Percentiles rank a stretch among this genome's conserved stretches.
Conservation (phyloP, 2,888 invertebrate species). For the Agonopterix subpropinquella region DNA sequence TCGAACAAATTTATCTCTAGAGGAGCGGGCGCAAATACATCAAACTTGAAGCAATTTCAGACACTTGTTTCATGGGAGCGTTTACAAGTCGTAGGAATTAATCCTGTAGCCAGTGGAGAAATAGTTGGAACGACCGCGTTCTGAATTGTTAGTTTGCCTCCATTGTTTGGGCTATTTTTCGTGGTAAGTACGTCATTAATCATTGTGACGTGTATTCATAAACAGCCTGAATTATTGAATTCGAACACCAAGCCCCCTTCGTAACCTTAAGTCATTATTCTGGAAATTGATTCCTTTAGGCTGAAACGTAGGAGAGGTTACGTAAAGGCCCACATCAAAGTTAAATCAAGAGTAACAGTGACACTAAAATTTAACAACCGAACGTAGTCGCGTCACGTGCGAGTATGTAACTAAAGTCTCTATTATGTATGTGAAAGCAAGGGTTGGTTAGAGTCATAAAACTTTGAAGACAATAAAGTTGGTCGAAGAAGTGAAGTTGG, state of each 20-base stretch:
- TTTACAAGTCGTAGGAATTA: constrained; percentile 54
- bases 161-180: constrained; percentile 3
- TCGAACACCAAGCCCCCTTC: constrained; percentile 6
- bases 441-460: constrained; percentile 44
- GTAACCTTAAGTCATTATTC: constrained; percentile 1
- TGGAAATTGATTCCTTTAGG: background rate
- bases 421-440: constrained; percentile 24
- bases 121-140: background rate
- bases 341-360: no score
- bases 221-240: constrained; percentile 9
- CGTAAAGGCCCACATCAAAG: background rate
- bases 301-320: no score
- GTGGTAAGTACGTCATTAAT: constrained; percentile 6
- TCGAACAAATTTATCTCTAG: constrained; percentile 72
- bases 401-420: background rate
- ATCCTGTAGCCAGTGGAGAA: constrained; percentile 16
- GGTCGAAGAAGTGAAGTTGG: constrained; percentile 43
- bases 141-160: constrained; percentile 1
- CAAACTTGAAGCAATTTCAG: constrained; percentile 70
- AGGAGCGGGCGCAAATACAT: constrained; percentile 67
- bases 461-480: constrained; percentile 59
- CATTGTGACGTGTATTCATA: constrained; percentile 10
- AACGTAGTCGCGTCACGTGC: background rate
- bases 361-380: no score
- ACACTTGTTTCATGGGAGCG: constrained; percentile 64